Evolutionary conservation across 2,888 invertebrate genomes (phyloP), one percentile per base, ranked within the genome.

Genomic region (Agrotis exclamationis): DNA sequence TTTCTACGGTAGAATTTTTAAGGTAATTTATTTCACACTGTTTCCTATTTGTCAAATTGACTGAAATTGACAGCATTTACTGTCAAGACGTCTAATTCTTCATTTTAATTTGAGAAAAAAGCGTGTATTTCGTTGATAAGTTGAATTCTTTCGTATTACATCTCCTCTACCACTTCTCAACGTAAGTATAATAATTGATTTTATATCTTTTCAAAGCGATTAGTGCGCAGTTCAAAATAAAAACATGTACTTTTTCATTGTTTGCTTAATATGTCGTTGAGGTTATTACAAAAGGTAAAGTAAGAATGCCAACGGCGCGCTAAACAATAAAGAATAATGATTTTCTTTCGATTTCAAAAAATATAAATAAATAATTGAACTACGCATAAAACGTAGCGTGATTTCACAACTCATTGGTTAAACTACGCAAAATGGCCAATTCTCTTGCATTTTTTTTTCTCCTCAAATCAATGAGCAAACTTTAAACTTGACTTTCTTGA

Each of bases 71-170:
- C 48, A 50, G 4, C 9, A 28, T 60, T n/a, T 59, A 56, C 50
- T 50, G 50, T 28, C 20, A 48, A 44, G 53, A 75, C 75, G 77
- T 82, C 82, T n/a, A 66, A 69, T 39, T 51, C 58, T 57, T 76
- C 63, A 54, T 54, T 56, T 22, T 60, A 62, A 39, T 54, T 77
- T 56, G 54, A 18, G 28, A 22, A 50, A 57, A 76, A 62, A 82
- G 56, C 74, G 79, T 82, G 79, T 79, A 62, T 47, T 79, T 78
- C 45, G 0, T 44, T 47, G 33, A 7, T 45, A 16, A 28, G 33
- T 64, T 62, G 60, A 54, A 51, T 79, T 73, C 14, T 18, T 67
- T 73, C 50, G 22, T n/a, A 20, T 39, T 24, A 50, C 20, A 64
- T 62, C 79, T 73, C 39, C 60, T 33, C 39, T 48, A 53, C 48